Percentiles rank a stretch among this genome's conserved stretches.
These are phyloP conservation scores for Chelonus formosanus DNA, from an alignment of 2,888 invertebrate species.

Conservation along the genomic window DNA sequence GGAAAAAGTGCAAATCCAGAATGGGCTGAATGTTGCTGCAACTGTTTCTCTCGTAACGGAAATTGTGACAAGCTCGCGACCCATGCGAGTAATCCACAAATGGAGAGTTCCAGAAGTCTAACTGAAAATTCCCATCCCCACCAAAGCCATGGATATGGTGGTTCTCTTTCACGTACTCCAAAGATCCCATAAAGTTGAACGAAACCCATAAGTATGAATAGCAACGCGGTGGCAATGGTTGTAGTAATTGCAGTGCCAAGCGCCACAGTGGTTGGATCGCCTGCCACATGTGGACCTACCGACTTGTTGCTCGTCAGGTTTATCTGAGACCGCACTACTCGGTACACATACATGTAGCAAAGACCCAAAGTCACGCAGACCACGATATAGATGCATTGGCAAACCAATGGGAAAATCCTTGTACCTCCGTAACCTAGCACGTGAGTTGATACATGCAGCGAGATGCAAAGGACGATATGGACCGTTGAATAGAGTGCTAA, in stretches of 20 bases:
- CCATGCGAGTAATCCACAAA: constrained; percentile 86
- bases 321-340: constrained; percentile 81
- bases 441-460: constrained; percentile 74
- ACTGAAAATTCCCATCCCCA: constrained; percentile 91
- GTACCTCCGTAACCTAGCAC: constrained; percentile 61
- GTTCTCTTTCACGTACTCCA: constrained; percentile 67
- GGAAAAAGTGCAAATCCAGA: constrained; percentile 83
- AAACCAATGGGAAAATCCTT: constrained; percentile 77
- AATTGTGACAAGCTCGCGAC: constrained; percentile 81
- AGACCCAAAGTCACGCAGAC: constrained; percentile 85
- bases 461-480: constrained; percentile 82
- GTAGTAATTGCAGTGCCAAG: constrained; percentile 89
- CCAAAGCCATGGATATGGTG: constrained; percentile 79
- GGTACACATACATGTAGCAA: constrained; percentile 85
- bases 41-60: constrained; percentile 72
- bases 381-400: constrained; percentile 86
- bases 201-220: constrained; percentile 83
- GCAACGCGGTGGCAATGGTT: constrained; percentile 84
- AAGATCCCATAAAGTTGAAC: constrained; percentile 85
- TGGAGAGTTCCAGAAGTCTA: constrained; percentile 85
- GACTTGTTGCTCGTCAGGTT: constrained; percentile 65
- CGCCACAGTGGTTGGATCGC: constrained; percentile 68
- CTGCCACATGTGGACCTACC: constrained; percentile 73
- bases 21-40: constrained; percentile 59
- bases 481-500: constrained; percentile 81